Base-by-base conservation (phyloP, 1,140 invertebrate species). In the Zaprionus vittiger region DNA sequence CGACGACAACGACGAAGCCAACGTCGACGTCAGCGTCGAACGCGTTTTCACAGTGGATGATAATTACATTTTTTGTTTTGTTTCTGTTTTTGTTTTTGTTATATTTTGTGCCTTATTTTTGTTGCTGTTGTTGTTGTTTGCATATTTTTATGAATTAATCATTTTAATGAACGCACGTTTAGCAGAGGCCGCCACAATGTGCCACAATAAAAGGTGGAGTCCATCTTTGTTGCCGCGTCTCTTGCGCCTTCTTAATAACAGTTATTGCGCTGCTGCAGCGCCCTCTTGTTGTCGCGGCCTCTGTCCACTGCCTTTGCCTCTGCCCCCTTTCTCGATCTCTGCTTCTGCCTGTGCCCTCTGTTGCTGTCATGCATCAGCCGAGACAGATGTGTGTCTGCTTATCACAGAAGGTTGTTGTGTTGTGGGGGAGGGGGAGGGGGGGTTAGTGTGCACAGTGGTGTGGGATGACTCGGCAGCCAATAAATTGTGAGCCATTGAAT, bases 121-220 rank as follows among this genome's bases (percentile, higher is more conserved):
- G 31, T 68, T 66, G 2, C 11, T 31, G 66, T 63, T 74, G 47
- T 22, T 52, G 47, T n/a, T 52, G 20, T 52, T 14, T 73, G 56
- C 73, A 71, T 49, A 54, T 79, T 76, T 55, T 74, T 73, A 66
- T 66, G 80, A 78, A 87, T 89, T 89, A 81, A 87, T 89, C 80
- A 83, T 77, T 73, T 78, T 87, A 89, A 87, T 89, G 77, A 89
- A 78, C 61, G 68, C 62, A 71, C 80, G 70, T 89, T 87, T 89
- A 89, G 84, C 80, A 68, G 60, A 34, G 31, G 9, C 31, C 9
- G 31, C 9, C 4, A 34, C 55, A 41, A n/a, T 41, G 38, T 41
- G 41, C 41, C 52, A 62, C 66, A 68, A 60, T 55, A 78, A 41
- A 72, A 84, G 64, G 77, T 84, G 73, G 55, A 54, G 52, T 41